Percentiles rank a stretch among this genome's conserved stretches.
Conservation (phyloP, 2,113 vertebrate species). For the Alosa alosa region DNA sequence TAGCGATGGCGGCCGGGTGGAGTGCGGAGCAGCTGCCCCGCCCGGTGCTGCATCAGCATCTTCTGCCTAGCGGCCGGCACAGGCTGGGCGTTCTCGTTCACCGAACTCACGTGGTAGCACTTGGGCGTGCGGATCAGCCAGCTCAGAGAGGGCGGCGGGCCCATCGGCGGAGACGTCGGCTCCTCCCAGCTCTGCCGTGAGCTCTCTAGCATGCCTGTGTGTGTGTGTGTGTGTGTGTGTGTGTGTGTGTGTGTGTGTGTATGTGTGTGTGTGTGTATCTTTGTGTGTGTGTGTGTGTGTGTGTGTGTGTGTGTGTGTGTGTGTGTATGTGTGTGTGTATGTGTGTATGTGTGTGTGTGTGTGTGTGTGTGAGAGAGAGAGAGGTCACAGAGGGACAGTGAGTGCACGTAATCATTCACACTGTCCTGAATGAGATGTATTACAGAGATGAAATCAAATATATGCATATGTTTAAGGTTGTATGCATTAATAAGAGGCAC, state of each 20-base stretch:
- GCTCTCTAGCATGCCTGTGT: constrained; percentile 58
- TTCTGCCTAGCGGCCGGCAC: constrained; percentile 88
- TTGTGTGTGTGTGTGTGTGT: neutral
- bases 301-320: neutral
- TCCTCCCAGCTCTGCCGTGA: constrained; percentile 85
- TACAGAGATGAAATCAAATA: too few species aligned
- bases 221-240: neutral
- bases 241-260: neutral
- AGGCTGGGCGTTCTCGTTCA: constrained; percentile 98
- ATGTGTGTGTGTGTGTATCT: neutral
- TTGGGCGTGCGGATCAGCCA: constrained; percentile 94
- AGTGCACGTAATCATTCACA: neutral
- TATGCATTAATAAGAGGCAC: too few species aligned
- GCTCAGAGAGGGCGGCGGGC: constrained; percentile 82
- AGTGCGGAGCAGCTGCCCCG: constrained; percentile 87
- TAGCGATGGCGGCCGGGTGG: constrained; percentile 94
- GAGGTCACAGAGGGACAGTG: neutral
- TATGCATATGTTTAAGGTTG: too few species aligned
- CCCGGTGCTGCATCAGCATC: constrained; percentile 89
- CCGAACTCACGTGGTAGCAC: constrained; percentile 96
- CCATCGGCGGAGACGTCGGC: constrained; percentile 44
- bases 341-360: neutral
- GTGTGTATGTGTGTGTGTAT: neutral
- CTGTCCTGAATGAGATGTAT: neutral
- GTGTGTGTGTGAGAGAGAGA: neutral